These are phyloP conservation scores for Phymastichus coffea DNA, from an alignment of 1,140 invertebrate genomes.

Conservation along the genomic window DNA sequence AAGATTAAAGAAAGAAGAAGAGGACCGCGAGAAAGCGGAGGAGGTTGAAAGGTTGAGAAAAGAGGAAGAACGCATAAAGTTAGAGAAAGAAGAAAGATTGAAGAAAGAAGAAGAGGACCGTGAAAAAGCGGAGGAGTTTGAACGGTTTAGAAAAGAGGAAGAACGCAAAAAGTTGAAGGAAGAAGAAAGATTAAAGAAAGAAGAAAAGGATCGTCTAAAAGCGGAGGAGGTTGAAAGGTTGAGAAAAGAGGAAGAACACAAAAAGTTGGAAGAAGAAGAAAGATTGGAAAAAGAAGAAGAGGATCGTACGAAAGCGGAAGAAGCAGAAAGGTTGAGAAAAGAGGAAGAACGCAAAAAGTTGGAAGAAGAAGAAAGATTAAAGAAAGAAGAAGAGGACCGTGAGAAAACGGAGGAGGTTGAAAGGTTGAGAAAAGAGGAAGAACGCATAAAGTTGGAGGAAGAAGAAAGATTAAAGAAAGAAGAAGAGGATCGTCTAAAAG, in stretches of 20 bases:
- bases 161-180: neutral
- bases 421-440: slow-evolving; percentile 6
- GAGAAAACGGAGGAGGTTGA: neutral
- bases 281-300: slow-evolving; percentile 8
- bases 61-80: slow-evolving; percentile 30
- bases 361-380: neutral
- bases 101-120: neutral
- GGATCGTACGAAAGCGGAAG: slow-evolving; percentile 14
- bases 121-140: neutral
- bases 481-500: slow-evolving; percentile 3
- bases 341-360: slow-evolving; percentile 5
- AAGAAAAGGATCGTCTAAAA: slow-evolving; percentile 1
- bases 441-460: slow-evolving; percentile 3
- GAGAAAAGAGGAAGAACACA: neutral
- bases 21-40: slow-evolving; percentile 20
- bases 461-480: slow-evolving; percentile 16
- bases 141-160: neutral
- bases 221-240: slow-evolving; percentile 3
- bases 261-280: neutral
- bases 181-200: neutral
- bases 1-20: slow-evolving; percentile 11
- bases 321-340: neutral
- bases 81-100: neutral
- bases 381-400: no score
- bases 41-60: slow-evolving; percentile 20